Evolutionary conservation across 2,797 vertebrate species (phyloP).

Genomic region (Chromobotia macracanthus): DNA sequence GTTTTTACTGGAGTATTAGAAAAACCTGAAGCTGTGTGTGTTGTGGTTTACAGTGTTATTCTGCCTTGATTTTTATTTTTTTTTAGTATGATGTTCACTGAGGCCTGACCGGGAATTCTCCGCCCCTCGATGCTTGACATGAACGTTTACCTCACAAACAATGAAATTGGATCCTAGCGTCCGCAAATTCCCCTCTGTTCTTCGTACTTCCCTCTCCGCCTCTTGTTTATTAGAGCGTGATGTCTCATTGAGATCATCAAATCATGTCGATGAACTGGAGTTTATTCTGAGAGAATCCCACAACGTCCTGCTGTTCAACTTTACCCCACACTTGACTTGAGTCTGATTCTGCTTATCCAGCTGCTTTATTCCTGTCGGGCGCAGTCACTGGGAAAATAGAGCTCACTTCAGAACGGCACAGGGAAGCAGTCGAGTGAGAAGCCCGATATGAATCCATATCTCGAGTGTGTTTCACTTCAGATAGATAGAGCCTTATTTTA

Average conservation of each 20-base stretch:
- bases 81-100: not conserved
- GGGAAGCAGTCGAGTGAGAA: slow-evolving; percentile 42
- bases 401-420: slow-evolving; percentile 10
- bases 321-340: slow-evolving; percentile 12
- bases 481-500: slow-evolving; percentile 31
- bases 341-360: slow-evolving; percentile 21
- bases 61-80: too few species aligned
- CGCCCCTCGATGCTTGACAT: not conserved
- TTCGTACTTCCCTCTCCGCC: not conserved
- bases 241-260: not conserved
- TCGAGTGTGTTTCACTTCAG: slow-evolving; percentile 20
- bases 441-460: slow-evolving; percentile 25
- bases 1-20: too few species aligned
- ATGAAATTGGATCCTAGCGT: not conserved
- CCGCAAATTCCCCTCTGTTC: not conserved
- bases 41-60: too few species aligned
- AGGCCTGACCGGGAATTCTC: not conserved
- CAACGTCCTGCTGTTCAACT: not conserved
- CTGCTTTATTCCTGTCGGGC: slow-evolving; percentile 1
- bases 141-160: not conserved
- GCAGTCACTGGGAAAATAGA: slow-evolving; percentile 44
- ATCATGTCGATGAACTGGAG: not conserved
- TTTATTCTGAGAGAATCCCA: not conserved
- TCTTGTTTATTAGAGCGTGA: not conserved
- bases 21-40: too few species aligned